Conservation (phyloP, 1,140 invertebrate genomes). For the Solenopsis fugax region DNA sequence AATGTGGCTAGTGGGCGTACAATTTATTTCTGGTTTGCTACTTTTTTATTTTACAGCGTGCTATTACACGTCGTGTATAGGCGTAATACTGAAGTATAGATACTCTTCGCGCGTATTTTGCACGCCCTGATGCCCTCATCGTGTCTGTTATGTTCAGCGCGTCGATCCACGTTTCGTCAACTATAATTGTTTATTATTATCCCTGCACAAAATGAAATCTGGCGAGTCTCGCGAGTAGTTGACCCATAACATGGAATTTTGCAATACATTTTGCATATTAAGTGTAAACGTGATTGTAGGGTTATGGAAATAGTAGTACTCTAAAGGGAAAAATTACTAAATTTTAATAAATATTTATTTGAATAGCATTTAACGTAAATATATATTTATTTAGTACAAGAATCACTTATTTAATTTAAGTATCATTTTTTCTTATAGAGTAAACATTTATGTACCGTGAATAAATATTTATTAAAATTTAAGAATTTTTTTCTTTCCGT, state of each 20-base stretch:
- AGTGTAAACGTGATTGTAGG: too few relatives aligned
- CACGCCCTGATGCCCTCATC: conserved; percentile 3
- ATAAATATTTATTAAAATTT: too few relatives aligned
- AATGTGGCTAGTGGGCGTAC: conserved; percentile 45
- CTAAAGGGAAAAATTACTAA: too few relatives aligned
- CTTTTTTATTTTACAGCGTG: conserved; percentile 41
- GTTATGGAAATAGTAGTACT: too few relatives aligned
- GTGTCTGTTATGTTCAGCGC: not conserved
- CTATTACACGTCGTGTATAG: conserved; percentile 19
- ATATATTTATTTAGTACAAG: too few relatives aligned
- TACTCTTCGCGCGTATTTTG: conserved; percentile 29
- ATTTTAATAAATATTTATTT: too few relatives aligned
- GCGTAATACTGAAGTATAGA: conserved; percentile 6
- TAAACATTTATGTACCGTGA: too few relatives aligned
- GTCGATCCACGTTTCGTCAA: conserved; percentile 29
- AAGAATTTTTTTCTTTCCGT: too few relatives aligned
- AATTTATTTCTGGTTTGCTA: conserved; percentile 58
- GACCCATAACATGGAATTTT: not conserved
- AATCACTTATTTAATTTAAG: too few relatives aligned
- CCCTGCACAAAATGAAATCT: not conserved
- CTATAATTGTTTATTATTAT: conserved; percentile 46
- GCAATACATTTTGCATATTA: not conserved
- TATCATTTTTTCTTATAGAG: too few relatives aligned
- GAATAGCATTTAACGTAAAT: too few relatives aligned
- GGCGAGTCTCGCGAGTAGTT: not conserved